A percentile compares a stretch with the other conserved stretches of the same genome.
These are phyloP conservation scores for Arbacia lixula DNA, from an alignment of 53 echinoderm and acorn worm species.

Conservation along the genomic window DNA sequence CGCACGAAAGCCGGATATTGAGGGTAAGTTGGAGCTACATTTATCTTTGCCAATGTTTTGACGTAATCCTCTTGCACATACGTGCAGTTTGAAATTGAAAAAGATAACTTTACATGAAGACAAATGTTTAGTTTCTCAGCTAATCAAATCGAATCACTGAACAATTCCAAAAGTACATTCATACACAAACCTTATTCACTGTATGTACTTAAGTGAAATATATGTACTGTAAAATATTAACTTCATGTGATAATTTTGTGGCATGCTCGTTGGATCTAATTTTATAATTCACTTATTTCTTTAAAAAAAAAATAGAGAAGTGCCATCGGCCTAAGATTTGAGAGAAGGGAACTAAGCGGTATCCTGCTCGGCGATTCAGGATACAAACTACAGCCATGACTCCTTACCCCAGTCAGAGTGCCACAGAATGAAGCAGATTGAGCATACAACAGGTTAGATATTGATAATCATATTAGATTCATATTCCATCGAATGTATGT, in stretches of 20 bases:
- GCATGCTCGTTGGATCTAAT: background rate
- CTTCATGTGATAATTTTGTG: too few relatives aligned
- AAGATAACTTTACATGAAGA: background rate
- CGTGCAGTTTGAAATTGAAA: background rate
- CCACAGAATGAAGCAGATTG: slow-evolving; percentile 7
- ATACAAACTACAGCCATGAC: slow-evolving; percentile 13
- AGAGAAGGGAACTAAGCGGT: slow-evolving; percentile 13
- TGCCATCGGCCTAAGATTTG: slow-evolving; percentile 22
- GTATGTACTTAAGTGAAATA: background rate
- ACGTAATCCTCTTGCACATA: background rate
- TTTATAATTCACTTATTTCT: background rate
- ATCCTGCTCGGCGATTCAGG: slow-evolving; percentile 3
- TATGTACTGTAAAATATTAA: background rate
- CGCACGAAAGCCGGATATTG: too few relatives aligned
- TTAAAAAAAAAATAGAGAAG: background rate
- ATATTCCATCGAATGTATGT: too few relatives aligned
- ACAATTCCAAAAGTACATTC: slow-evolving; percentile 13
- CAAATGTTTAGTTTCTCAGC: background rate
- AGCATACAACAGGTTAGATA: background rate
- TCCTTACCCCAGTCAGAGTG: slow-evolving; percentile 14
- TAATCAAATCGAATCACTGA: slow-evolving; percentile 1
- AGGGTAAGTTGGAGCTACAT: background rate
- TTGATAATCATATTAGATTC: background rate
- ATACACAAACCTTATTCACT: background rate
- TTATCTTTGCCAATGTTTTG: slow-evolving; percentile 1